Base-by-base conservation (phyloP, 2,888 invertebrate genomes). In the Mesopsocus fuscifrons region DNA sequence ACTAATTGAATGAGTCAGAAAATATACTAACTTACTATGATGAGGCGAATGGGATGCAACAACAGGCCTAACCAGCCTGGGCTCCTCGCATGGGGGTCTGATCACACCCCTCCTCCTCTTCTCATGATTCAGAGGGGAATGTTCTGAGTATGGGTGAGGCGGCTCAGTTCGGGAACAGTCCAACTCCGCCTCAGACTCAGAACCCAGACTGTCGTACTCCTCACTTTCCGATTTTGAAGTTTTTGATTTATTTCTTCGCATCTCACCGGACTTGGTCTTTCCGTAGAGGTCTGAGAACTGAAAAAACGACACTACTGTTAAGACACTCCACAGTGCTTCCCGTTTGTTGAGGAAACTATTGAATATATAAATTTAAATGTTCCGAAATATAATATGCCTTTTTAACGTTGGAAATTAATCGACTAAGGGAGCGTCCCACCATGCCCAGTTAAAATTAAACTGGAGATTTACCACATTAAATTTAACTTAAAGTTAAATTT, bases 21-120 rank as follows among this genome's bases (percentile, higher is more conserved):
- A 54, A 60, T 65, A 66, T 68, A 68, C 68, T 68, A 67, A 68
- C 67, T 68, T 68, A 68, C 67, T 68, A 63, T 67, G 68, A 61
- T 67, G 68, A 58, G 57, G 57, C 56, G 60, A 55, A 47, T 65
- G 63, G 58, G 65, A 62, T 52, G 64, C 63, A 48, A 66, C 64
- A n/a, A n/a, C n/a, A n/a, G n/a, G n/a, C n/a, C n/a, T n/a, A n/a
- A n/a, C n/a, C n/a, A n/a, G n/a, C n/a, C n/a, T n/a, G n/a, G n/a
- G n/a, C n/a, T n/a, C n/a, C n/a, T n/a, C n/a, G n/a, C n/a, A n/a
- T n/a, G n/a, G n/a, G n/a, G n/a, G n/a, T n/a, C n/a, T n/a, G n/a
- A n/a, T n/a, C n/a, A n/a, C n/a, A n/a, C n/a, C 33, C 33, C 17
- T 33, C 17, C 17, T 33, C 9, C 33, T 33, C 6, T 33, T 15